Base-by-base conservation (phyloP, 2,113 vertebrate species). In the Menidia beryllina region DNA sequence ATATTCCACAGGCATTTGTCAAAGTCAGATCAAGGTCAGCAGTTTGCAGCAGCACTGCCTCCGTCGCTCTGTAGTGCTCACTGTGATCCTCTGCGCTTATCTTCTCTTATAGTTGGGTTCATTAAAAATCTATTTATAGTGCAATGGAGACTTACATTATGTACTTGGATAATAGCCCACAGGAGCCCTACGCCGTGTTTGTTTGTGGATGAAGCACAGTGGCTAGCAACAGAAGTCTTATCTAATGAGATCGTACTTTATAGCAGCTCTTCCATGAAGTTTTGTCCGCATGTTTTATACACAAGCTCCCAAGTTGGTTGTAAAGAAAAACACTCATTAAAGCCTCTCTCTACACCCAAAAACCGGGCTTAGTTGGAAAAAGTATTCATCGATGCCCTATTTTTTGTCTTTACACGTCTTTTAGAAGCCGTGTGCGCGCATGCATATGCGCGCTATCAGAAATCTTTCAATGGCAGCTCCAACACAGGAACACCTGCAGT, bases 11-110 rank as follows among this genome's bases (percentile, higher is more conserved):
- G 88, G 84, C 89, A 67, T 87, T 83, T 79, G 71, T 88, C 86
- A 91, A 91, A 87, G 91, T 89, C 85, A 76, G 54, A 88, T 79
- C 86, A 91, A 89, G 84, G 89, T 90, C 89, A 87, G 72, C 77
- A 70, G n/a, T n/a, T n/a, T n/a, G 59, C 80, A 83, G 57, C 72
- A 77, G 84, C 86, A 55, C 66, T 69, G 52, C 82, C 75, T 72
- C 68, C 26, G n/a, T 67, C 43, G 68, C 59, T 72, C 75, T 69
- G 53, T 72, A 69, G 66, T 30, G 62, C 45, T 82, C 62, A 19
- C 65, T 39, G 23, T 78, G 72, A 74, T 81, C 69, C 72, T 55
- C 68, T 65, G 41, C 53, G 39, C 73, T 80, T 69, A 63, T 67
- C 72, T 81, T 58, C 11, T 54, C 71, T 74, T 83, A 27, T 61